phyloP scores from a whole-genome alignment of 2,888 invertebrate genomes.

The Dastarcus helophoroides region DNA sequence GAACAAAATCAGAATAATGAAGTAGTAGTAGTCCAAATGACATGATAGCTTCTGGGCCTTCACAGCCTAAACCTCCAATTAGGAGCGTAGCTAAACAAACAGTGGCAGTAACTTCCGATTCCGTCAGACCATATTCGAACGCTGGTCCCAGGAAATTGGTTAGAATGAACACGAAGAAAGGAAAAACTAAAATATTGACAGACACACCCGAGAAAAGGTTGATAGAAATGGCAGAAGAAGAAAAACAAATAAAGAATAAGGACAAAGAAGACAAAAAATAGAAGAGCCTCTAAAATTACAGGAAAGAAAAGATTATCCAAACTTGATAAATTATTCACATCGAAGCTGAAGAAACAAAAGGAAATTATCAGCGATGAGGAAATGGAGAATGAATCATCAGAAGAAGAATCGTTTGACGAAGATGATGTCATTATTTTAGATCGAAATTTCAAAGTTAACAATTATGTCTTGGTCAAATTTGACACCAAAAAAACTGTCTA shows the following conservation, averaged over 20 bases:
- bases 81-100: not conserved
- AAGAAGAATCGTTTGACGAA: too few relatives aligned
- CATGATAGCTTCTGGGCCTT: too few relatives aligned
- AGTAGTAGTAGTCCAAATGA: too few relatives aligned
- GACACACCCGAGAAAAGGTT: slow-evolving; percentile 16
- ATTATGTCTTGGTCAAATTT: too few relatives aligned
- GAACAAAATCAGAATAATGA: too few relatives aligned
- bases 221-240: slow-evolving; percentile 8
- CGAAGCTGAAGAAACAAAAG: not conserved
- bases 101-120: slow-evolving; percentile 13
- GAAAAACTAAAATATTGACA: slow-evolving; percentile 13
- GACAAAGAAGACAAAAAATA: not conserved
- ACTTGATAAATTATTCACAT: not conserved
- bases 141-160: slow-evolving; percentile 14
- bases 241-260: slow-evolving; percentile 2
- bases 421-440: slow-evolving; percentile 2
- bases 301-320: slow-evolving; percentile 1
- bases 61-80: slow-evolving; percentile 1
- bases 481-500: too few relatives aligned
- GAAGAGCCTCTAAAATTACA: not conserved
- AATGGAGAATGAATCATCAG: not conserved
- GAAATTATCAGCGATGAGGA: slow-evolving; percentile 1
- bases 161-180: slow-evolving; percentile 14
- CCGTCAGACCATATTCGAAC: slow-evolving; percentile 17
- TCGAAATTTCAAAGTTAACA: slow-evolving; percentile 2